Evolutionary conservation across 2,113 vertebrate genomes (phyloP).

Genomic region (Paracanthobrama guichenoti): DNA sequence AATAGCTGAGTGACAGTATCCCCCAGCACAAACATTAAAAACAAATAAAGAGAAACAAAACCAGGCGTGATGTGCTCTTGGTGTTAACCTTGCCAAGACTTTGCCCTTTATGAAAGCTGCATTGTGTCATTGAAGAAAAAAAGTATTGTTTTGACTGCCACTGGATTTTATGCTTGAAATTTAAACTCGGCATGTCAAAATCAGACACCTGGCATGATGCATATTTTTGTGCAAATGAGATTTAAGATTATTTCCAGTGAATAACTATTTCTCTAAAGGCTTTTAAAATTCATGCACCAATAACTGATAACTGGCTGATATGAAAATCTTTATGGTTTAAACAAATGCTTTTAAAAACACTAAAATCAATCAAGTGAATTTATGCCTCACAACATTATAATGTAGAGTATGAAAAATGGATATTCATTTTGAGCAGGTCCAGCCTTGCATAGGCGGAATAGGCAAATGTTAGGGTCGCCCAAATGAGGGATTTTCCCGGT

Average conservation of each 20-base stretch:
- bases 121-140: neutral
- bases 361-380: neutral
- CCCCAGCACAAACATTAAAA: slow-evolving; percentile 10
- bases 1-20: slow-evolving; percentile 41
- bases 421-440: too few species aligned
- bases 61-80: neutral
- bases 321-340: neutral
- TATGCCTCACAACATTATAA: neutral
- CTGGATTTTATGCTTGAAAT: neutral
- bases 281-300: neutral
- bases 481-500: too few species aligned
- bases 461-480: too few species aligned
- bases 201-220: neutral
- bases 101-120: neutral
- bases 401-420: too few species aligned
- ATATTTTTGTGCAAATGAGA: neutral
- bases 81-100: neutral
- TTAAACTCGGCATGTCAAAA: neutral
- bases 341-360: neutral
- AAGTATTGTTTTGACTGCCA: neutral
- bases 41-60: slow-evolving; percentile 19
- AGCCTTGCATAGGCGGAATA: too few species aligned
- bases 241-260: neutral
- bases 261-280: neutral
- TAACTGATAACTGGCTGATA: neutral